Conservation (phyloP, 2,113 vertebrate species). For the Cromileptes altivelis region DNA sequence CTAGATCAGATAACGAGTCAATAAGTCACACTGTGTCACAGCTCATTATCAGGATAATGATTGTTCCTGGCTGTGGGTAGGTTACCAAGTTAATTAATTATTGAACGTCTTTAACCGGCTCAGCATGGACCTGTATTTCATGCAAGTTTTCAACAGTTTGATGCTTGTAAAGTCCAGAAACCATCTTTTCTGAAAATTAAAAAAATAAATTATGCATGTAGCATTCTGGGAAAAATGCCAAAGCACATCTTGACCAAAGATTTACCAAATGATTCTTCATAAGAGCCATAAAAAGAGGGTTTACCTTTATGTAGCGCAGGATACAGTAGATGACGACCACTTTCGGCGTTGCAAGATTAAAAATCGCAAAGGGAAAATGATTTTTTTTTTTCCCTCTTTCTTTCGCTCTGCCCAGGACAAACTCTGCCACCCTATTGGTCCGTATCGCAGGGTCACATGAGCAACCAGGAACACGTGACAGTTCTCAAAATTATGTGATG, state of each 20-base stretch:
- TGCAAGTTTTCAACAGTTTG: conserved; percentile 49
- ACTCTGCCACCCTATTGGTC: conserved; percentile 88
- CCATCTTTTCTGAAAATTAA: background rate
- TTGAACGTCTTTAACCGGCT: conserved; percentile 40
- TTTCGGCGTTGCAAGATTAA: conserved; percentile 87
- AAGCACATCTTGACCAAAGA: background rate
- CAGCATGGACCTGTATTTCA: background rate
- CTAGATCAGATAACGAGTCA: conserved; percentile 44
- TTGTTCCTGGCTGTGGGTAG: conserved; percentile 20
- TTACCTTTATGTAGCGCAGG: conserved; percentile 81
- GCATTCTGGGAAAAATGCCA: background rate
- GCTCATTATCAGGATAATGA: conserved; percentile 17
- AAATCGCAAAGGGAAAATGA: conserved; percentile 86
- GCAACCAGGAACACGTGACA: conserved; percentile 88
- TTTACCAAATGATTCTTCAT: background rate
- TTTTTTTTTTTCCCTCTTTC: conserved; percentile 81
- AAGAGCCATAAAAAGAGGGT: conserved; percentile 40
- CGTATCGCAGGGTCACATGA: conserved; percentile 73
- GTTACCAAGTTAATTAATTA: conserved; percentile 67
- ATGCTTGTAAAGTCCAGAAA: conserved; percentile 20
- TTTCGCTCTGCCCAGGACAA: conserved; percentile 80
- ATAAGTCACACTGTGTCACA: conserved; percentile 32
- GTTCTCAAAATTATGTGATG: conserved; percentile 58
- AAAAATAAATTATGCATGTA: background rate
- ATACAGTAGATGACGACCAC: conserved; percentile 86